These are phyloP conservation scores for Sericinus montela DNA, from an alignment of 2,888 invertebrate genomes.

Conservation along the genomic window DNA sequence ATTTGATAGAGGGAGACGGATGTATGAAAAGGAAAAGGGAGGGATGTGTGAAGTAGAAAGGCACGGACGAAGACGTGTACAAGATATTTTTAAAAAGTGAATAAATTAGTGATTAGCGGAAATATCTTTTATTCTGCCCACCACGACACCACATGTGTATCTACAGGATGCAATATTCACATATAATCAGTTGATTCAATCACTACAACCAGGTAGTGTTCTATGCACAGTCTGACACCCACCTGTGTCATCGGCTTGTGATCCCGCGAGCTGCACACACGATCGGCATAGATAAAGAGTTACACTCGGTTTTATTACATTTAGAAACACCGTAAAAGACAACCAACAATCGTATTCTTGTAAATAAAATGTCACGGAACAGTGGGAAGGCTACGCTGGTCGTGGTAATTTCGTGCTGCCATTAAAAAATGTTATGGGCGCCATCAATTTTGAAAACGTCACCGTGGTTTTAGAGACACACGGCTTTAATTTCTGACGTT, in stretches of 20 bases:
- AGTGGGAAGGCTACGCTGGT: constrained; percentile 47
- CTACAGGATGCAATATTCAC: too few relatives aligned
- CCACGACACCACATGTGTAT: too few relatives aligned
- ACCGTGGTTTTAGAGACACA: constrained; percentile 51
- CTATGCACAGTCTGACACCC: neutral
- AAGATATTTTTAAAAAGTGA: too few relatives aligned
- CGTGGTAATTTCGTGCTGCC: constrained; percentile 46
- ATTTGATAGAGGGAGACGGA: too few relatives aligned
- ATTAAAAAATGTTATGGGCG: constrained; percentile 64
- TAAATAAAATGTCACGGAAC: constrained; percentile 56
- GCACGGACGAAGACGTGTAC: too few relatives aligned
- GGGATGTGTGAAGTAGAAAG: too few relatives aligned
- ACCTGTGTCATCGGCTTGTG: neutral
- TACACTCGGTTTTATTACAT: constrained; percentile 49
- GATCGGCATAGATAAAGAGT: constrained; percentile 25
- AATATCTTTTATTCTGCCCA: too few relatives aligned
- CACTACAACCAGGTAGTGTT: too few relatives aligned
- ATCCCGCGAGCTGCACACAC: neutral
- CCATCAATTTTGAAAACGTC: constrained; percentile 64
- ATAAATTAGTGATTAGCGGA: too few relatives aligned
- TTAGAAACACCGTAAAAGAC: constrained; percentile 57
- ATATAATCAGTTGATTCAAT: too few relatives aligned
- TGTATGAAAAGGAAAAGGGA: too few relatives aligned
- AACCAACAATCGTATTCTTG: constrained; percentile 55
- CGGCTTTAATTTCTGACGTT: constrained; percentile 65